Evolutionary conservation across 2,888 invertebrate genomes (phyloP), one percentile per base, ranked within the genome.

Genomic region (Pantelozetes paolii): DNA sequence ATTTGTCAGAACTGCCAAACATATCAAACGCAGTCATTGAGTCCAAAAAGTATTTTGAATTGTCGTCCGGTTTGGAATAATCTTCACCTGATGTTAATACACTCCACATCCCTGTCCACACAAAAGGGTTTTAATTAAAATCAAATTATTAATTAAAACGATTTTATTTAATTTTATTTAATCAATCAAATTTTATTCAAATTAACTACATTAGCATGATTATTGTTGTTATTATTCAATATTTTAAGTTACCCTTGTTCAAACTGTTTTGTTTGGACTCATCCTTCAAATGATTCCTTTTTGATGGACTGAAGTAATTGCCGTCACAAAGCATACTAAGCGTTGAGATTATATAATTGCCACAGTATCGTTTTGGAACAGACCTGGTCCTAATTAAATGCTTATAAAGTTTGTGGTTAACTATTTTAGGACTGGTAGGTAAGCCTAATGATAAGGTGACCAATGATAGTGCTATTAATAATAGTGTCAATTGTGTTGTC

Each of bases 301-400:
- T 54, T 54, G 54, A 54, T 23, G 54, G 54, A 23, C 54, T 54
- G 26, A 54, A 54, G 13, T 54, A 54, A 54, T 54, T 54, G 54
- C 54, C 54, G 54, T 54, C 54, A 54, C 54, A 54, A 23, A 54
- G 23, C 54, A 54, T 54, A 23, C 54, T 54, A 2, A 54, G 26
- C 5, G 23, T 54, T 5, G 20, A 23, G 26, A 54, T 26, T 3
- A 54, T 54, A 54, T 54, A 6, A 26, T 23, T 20, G 8, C 54
- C 54, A 26, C 54, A 54, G 23, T 54, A 54, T 23, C 26, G 20
- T 13, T 54, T 3, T 54, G 3, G 3, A 2, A 26, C 23, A 9
- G 54, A 54, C 5, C 54, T 20, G 23, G 54, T 54, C 23, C 13
- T 54, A 11, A 54, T 54, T 26, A 54, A 9, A 54, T 54, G 54